phyloP scores from a whole-genome alignment of 1,140 invertebrate species.

The Diachasma alloeum region DNA sequence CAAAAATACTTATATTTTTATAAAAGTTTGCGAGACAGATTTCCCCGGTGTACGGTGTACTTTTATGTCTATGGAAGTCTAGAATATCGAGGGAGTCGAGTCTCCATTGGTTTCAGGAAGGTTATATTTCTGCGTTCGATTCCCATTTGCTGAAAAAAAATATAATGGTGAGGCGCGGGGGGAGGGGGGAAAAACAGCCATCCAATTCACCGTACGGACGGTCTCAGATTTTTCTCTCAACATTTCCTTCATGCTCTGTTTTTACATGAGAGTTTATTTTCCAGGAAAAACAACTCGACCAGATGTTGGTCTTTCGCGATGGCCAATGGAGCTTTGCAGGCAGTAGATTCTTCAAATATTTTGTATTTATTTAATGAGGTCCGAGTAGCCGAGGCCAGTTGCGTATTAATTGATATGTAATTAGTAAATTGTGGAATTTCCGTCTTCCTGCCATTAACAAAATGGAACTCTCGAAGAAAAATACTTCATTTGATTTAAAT shows the following conservation, averaged over 20 bases:
- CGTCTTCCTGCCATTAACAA: no score
- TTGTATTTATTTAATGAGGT: not conserved
- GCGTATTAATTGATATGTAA: no score
- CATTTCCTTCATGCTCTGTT: not conserved
- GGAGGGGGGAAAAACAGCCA: not conserved
- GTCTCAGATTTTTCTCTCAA: not conserved
- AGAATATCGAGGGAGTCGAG: no score
- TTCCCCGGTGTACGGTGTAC: no score
- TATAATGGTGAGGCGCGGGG: not conserved
- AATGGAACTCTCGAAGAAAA: no score
- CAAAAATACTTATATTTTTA: no score
- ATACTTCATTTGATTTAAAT: no score
- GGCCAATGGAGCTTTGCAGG: not conserved
- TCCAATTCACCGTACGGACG: not conserved
- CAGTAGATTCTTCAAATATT: not conserved
- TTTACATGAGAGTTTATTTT: not conserved
- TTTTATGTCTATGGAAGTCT: no score
- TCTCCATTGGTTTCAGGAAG: not conserved
- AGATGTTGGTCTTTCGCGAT: not conserved
- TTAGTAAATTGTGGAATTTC: no score
- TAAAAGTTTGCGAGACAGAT: no score
- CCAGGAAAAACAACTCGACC: not conserved
- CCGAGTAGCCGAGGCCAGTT: no score
- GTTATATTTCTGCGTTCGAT: not conserved
- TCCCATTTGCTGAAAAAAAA: not conserved